Evolutionary conservation across 2,113 vertebrate genomes (phyloP).

Genomic region (Leuciscus idus): DNA sequence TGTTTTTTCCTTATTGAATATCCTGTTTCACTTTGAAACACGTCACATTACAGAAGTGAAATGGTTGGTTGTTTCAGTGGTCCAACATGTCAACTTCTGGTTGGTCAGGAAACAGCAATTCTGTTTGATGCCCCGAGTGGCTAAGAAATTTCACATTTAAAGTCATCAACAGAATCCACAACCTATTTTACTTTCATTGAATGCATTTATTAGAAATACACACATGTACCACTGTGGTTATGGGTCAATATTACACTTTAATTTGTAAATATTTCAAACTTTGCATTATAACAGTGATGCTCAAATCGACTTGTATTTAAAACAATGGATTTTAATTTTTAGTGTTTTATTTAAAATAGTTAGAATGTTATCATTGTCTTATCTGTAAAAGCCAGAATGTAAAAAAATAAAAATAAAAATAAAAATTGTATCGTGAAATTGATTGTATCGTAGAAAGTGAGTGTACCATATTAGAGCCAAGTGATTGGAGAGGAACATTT

Average conservation of each 20-base stretch:
- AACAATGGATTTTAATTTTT: background rate
- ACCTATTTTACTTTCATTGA: background rate
- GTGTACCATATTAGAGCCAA: too few relatives aligned
- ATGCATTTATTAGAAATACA: background rate
- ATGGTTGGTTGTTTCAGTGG: background rate
- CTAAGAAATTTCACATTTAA: background rate
- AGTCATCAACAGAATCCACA: background rate
- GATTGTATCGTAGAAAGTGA: too few relatives aligned
- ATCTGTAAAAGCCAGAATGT: too few relatives aligned
- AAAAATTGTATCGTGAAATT: too few relatives aligned
- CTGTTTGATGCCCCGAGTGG: background rate
- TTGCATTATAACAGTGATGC: background rate
- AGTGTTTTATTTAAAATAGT: background rate
- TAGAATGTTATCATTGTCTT: too few relatives aligned
- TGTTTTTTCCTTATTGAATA: background rate
- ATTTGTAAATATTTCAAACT: background rate
- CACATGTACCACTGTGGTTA: background rate
- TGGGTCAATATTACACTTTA: background rate
- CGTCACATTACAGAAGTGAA: background rate
- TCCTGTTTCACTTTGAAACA: constrained; percentile 3
- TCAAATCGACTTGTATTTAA: background rate
- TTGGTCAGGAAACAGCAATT: background rate
- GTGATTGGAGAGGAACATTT: too few relatives aligned
- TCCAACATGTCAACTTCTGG: background rate
- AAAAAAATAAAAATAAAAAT: too few relatives aligned